Base-by-base conservation (phyloP, 2,888 invertebrate species). In the Plagiodera versicolora region DNA sequence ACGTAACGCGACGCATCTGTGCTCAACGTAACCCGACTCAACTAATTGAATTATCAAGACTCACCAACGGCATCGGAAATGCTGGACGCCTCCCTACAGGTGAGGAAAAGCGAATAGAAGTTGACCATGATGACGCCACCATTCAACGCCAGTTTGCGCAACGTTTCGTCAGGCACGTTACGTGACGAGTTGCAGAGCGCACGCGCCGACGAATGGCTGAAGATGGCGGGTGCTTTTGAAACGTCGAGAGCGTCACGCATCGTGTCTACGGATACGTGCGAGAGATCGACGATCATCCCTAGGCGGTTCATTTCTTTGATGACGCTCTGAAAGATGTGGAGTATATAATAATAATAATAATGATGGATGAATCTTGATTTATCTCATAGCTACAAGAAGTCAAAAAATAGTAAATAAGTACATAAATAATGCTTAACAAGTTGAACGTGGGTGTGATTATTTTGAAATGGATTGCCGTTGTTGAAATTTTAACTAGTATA, bases 221-320 rank as follows among this genome's bases (percentile, higher is more conserved):
- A 94, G 67, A 94, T 88, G 67, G 93, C 91, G 14, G 94, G 94
- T 11, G 94, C 92, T 73, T 88, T 87, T 30, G 90, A 89, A 62
- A 87, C 87, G 20, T 87, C 85, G 45, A 94, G 81, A 17, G 91
- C 90, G 76, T 91, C 91, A 50, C 87, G 84, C 93, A 93, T 93
- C 20, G 92, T 92, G 56, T 87, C 85, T 44, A 85, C 85, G 5
- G 92, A 91, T 55, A 92, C 92, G 80, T 94, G 91, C 6, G 90
- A 90, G 69, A 92, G 80, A 78, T 94, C 94, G 66, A 94, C 90
- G 78, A 94, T 85, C 91, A 94, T 94, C 20, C 94, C 94, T 63
- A 94, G 83, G 2, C 93, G 87, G 82, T 94, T 94, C 93, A 94
- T 93, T 82, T 94, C 94, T 72, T 87, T 88, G 66, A 93, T 87